Percentiles rank a stretch among this genome's conserved stretches.
phyloP scores from a whole-genome alignment of 2,113 vertebrate genomes.

The Tonatia bakeri region DNA sequence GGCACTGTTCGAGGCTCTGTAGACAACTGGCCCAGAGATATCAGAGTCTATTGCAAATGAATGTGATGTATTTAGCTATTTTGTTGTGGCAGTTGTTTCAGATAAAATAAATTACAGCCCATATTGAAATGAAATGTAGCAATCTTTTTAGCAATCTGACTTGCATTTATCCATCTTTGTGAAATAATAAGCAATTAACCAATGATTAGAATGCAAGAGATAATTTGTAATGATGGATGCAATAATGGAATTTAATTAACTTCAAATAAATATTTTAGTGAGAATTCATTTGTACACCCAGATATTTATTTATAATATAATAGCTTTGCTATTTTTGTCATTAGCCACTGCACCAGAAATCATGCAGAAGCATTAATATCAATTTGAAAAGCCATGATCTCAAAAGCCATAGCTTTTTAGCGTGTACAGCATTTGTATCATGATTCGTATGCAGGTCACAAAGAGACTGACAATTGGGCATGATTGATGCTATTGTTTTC shows the following conservation, averaged over 20 bases:
- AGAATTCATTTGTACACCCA: constrained; percentile 36
- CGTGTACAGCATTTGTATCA: background rate
- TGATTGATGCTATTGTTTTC: constrained; percentile 56
- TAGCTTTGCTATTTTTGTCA: constrained; percentile 44
- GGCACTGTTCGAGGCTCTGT: background rate
- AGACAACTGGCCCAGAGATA: background rate
- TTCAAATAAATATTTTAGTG: constrained; percentile 68
- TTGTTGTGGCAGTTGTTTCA: background rate
- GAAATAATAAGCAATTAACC: constrained; percentile 64
- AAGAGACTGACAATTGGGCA: background rate
- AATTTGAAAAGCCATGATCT: constrained; percentile 6
- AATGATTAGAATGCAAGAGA: constrained; percentile 38
- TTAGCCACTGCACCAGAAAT: constrained; percentile 6
- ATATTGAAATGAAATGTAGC: background rate
- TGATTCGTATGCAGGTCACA: constrained; percentile 21
- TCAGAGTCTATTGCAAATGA: background rate
- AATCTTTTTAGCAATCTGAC: constrained; percentile 6
- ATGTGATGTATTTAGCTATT: background rate
- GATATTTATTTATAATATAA: constrained; percentile 51
- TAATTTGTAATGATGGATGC: constrained; percentile 61
- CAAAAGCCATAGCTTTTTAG: background rate
- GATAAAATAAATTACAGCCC: constrained; percentile 1
- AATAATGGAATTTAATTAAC: constrained; percentile 67
- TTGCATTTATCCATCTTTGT: constrained; percentile 39
- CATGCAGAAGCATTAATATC: background rate